phyloP scores from a whole-genome alignment of 2,888 invertebrate genomes.

The Philonicus albiceps region DNA sequence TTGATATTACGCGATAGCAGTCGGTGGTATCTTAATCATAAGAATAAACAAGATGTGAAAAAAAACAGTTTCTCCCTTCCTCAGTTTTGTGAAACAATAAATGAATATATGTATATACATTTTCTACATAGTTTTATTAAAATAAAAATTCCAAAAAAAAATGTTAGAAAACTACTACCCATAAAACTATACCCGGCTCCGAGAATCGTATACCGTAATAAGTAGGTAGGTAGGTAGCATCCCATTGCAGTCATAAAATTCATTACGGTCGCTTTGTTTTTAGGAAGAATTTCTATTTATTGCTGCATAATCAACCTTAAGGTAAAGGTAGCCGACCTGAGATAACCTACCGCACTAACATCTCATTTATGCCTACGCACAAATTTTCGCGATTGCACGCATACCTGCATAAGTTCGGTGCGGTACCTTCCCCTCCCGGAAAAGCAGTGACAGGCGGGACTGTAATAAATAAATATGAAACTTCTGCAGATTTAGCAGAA shows the following conservation, averaged over 20 bases:
- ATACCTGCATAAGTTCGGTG: not conserved
- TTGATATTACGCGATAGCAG: not conserved
- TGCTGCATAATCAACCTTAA: slow-evolving; percentile 20
- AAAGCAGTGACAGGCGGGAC: slow-evolving; percentile 18
- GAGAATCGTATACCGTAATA: not conserved
- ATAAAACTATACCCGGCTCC: not conserved
- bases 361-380: not conserved
- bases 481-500: slow-evolving; percentile 24
- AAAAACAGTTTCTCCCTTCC: not conserved
- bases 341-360: not conserved
- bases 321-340: not conserved
- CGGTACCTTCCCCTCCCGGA: slow-evolving; percentile 3
- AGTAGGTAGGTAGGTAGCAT: not conserved
- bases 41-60: not conserved
- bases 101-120: not conserved
- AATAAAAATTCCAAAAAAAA: not conserved
- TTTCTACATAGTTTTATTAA: not conserved
- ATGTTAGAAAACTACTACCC: not conserved
- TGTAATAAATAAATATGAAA: slow-evolving; percentile 46
- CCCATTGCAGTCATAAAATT: not conserved
- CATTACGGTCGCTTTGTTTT: slow-evolving; percentile 1
- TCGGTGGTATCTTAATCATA: slow-evolving; percentile 4
- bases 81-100: not conserved
- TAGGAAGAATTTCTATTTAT: slow-evolving; percentile 1
- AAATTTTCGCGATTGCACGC: not conserved